phyloP scores from a whole-genome alignment of 2,113 vertebrate genomes.

The Clarias magur region DNA sequence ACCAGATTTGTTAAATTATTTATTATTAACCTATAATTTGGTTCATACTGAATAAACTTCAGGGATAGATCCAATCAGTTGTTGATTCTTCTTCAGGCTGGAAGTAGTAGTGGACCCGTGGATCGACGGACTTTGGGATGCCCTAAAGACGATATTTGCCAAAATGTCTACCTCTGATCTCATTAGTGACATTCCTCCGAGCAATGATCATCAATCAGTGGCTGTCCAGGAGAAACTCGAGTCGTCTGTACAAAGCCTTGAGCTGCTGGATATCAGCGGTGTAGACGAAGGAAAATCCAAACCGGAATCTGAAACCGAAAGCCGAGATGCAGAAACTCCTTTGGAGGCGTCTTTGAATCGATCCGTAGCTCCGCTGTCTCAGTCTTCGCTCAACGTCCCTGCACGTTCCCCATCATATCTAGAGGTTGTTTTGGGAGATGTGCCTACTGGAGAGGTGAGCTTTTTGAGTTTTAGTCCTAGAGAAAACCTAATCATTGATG shows the following conservation, averaged over 20 bases:
- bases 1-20: neutral
- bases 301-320: constrained; percentile 40
- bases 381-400: constrained; percentile 82
- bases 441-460: constrained; percentile 67
- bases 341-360: constrained; percentile 71
- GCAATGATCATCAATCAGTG: constrained; percentile 18
- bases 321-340: constrained; percentile 9
- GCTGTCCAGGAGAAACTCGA: neutral
- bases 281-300: constrained; percentile 22
- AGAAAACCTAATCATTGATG: neutral
- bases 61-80: neutral
- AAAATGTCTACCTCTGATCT: constrained; percentile 64
- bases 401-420: constrained; percentile 77
- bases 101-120: constrained; percentile 94
- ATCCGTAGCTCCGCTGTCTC: constrained; percentile 79
- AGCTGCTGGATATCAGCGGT: constrained; percentile 73
- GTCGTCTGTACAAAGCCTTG: constrained; percentile 64
- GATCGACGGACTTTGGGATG: constrained; percentile 90
- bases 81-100: constrained; percentile 72
- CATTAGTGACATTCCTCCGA: constrained; percentile 19
- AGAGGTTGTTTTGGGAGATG: constrained; percentile 74
- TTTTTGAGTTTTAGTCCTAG: neutral
- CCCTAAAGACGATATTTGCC: constrained; percentile 73
- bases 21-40: neutral
- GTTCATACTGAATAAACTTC: neutral